Conservation (phyloP, 2,113 vertebrate species). For the Corynorhinus townsendii region DNA sequence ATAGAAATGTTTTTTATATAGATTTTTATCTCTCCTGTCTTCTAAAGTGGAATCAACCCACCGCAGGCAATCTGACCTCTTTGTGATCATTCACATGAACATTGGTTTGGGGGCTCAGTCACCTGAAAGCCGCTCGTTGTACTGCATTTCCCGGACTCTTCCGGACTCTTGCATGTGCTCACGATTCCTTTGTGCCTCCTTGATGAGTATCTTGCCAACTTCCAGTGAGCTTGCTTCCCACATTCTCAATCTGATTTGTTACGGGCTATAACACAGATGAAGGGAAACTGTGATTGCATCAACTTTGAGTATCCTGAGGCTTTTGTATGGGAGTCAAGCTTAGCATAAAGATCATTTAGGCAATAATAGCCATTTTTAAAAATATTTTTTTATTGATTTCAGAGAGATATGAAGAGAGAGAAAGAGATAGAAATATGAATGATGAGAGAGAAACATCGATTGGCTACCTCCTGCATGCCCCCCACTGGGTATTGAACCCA, state of each 20-base stretch:
- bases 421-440: too few species aligned
- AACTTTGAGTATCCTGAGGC: background rate
- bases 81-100: background rate
- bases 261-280: background rate
- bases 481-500: too few species aligned
- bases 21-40: background rate
- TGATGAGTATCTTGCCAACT: background rate
- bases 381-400: too few species aligned
- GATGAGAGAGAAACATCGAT: too few species aligned
- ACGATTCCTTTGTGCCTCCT: background rate
- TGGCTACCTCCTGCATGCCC: too few species aligned
- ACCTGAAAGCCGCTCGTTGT: background rate
- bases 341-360: background rate
- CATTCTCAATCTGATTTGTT: background rate
- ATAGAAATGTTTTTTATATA: background rate
- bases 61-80: background rate
- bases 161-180: background rate
- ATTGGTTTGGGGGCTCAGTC: background rate
- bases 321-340: background rate
- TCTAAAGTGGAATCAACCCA: background rate
- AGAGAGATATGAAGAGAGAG: too few species aligned
- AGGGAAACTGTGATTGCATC: background rate
- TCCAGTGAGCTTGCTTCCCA: background rate
- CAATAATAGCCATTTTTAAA: background rate
- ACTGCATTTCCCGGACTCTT: fast-evolving